Conservation (phyloP, 2,113 vertebrate genomes). For the Mus pahari region DNA sequence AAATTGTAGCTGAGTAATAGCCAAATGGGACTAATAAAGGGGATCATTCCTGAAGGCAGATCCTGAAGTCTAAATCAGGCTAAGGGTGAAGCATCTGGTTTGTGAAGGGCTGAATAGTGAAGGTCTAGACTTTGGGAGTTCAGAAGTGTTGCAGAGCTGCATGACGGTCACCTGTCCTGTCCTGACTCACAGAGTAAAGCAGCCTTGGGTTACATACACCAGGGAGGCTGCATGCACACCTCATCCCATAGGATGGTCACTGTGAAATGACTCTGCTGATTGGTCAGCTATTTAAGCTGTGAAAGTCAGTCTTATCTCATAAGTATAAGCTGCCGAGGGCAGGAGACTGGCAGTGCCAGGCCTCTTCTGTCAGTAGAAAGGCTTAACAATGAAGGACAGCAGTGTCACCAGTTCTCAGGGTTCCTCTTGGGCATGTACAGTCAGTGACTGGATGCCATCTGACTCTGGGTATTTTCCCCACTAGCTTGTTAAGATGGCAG, state of each 20-base stretch:
- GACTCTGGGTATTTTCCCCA: not conserved
- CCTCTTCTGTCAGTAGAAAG: not conserved
- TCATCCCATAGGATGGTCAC: not conserved
- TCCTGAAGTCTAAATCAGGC: not conserved
- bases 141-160: not conserved
- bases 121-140: not conserved
- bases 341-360: not conserved
- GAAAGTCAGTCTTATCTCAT: not conserved
- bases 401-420: not conserved
- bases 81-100: not conserved
- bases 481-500: not conserved
- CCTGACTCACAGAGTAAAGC: not conserved
- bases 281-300: conserved; percentile 2
- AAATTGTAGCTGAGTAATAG: not conserved
- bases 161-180: not conserved
- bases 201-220: not conserved
- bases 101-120: not conserved
- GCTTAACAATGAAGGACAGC: not conserved
- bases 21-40: conserved; percentile 11
- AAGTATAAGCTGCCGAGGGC: not conserved
- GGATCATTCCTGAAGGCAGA: not conserved
- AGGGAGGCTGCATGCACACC: not conserved
- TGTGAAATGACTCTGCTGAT: not conserved
- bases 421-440: not conserved
- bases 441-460: not conserved